Base-by-base conservation (phyloP, 2,113 vertebrate genomes). In the Butastur rufipennis region DNA sequence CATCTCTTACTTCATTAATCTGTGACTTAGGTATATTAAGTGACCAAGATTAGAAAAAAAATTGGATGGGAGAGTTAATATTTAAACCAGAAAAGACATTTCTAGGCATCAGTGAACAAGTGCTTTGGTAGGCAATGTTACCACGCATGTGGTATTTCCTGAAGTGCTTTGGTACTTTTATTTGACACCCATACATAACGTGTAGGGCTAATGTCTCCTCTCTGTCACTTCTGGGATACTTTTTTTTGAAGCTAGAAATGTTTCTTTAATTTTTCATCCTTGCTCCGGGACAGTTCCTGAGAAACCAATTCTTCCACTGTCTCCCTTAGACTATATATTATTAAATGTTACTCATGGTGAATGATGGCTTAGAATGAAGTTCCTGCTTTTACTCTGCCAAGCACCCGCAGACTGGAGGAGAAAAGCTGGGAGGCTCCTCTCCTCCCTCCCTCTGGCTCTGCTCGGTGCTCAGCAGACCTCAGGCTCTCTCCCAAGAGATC, bases 31-130 rank as follows among this genome's bases (percentile, higher is more conserved):
- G 88, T 97, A 81, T 92, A 96, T 96, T 95, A 93, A 92, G 58
- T 74, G 71, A 75, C 47, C 18, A 65, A 86, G 87, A 94, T 95
- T 86, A 96, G 75, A 93, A 96, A 94, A 87, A 89, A 96, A 97
- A 95, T 95, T 95, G 84, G 59, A 83, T 89, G 55, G 43, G 43
- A 95, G 45, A 96, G 61, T 97, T 96, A 95, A 97, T 91, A 96
- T 96, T 97, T 93, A 97, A 95, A 96, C 80, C 45, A 73, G 85
- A 75, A 81, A 53, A 94, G 83, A 92, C 2, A 47, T 94, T 90
- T 90, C 42, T 77, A 55, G 71, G 13, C 68, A 61, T 88, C 71
- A 55, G 31, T 61, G 90, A 70, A 52, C 27, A 96, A 97, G 83
- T 74, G 29, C 85, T 96, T 65, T 92, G 14, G 4, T 71, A 18